phyloP scores from a whole-genome alignment of 2,797 vertebrate genomes.

The Novumbra hubbsi region DNA sequence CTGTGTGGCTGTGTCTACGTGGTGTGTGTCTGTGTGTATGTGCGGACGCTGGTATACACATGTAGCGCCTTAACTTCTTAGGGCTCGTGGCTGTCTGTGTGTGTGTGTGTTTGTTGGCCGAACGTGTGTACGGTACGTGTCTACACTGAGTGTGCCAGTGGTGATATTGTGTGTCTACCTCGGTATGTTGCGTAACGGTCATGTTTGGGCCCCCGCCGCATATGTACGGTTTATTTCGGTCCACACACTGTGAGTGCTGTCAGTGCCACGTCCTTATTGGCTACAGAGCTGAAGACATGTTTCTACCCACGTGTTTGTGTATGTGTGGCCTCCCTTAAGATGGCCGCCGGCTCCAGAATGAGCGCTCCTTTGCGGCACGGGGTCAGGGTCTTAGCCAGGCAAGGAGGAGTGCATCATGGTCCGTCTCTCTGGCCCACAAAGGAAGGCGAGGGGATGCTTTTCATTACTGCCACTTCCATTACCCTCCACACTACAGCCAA shows the following conservation, averaged over 20 bases:
- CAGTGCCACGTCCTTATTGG: slow-evolving; percentile 12
- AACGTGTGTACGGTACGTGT: slow-evolving; percentile 35
- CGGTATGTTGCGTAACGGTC: slow-evolving; percentile 32
- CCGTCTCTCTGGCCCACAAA: slow-evolving; percentile 54
- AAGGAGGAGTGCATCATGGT: slow-evolving; percentile 49
- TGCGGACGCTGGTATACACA: slow-evolving; percentile 5
- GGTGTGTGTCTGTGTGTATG: slow-evolving; percentile 34
- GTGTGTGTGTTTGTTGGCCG: slow-evolving; percentile 52
- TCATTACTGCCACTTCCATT: slow-evolving; percentile 72
- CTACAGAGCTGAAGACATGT: slow-evolving; percentile 28
- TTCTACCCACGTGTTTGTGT: slow-evolving; percentile 43
- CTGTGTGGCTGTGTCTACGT: slow-evolving; percentile 2
- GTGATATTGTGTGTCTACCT: slow-evolving; percentile 31
- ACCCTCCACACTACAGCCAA: slow-evolving; percentile 59
- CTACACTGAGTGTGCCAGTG: slow-evolving; percentile 50
- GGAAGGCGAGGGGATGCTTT: slow-evolving; percentile 65
- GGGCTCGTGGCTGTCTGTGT: slow-evolving; percentile 56
- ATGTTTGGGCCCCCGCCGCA: slow-evolving; percentile 37
- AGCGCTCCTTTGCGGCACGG: slow-evolving; percentile 52
- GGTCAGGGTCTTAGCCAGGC: slow-evolving; percentile 21
- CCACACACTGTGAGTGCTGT: slow-evolving; percentile 13
- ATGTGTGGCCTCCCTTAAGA: slow-evolving; percentile 51
- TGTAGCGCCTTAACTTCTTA: slow-evolving; percentile 50
- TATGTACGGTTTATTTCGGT: slow-evolving; percentile 51
- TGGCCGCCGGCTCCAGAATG: slow-evolving; percentile 55